Conservation (phyloP, 2,797 vertebrate species). For the Cyclopterus lumpus region DNA sequence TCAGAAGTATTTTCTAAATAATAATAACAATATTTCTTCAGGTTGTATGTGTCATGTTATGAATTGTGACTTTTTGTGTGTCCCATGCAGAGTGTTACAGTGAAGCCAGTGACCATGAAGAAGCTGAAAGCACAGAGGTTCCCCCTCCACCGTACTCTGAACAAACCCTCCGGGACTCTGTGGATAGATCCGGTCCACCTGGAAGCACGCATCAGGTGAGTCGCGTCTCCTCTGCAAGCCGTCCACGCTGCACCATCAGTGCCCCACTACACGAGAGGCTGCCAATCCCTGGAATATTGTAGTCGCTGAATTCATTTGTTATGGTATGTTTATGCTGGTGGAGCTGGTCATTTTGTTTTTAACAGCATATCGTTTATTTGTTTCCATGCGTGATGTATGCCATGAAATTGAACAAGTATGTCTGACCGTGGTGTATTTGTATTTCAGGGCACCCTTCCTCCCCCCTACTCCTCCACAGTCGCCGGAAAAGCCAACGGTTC, state of each 20-base stretch:
- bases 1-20: neutral
- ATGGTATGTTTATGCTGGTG: neutral
- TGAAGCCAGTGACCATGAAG: constrained; percentile 95
- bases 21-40: no score
- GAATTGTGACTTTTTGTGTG: constrained; percentile 1
- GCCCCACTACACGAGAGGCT: neutral
- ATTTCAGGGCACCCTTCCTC: constrained; percentile 83
- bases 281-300: neutral
- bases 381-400: neutral
- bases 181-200: constrained; percentile 63
- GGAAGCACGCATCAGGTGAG: constrained; percentile 78
- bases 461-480: constrained; percentile 84
- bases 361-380: neutral
- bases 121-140: constrained; percentile 86
- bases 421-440: constrained; percentile 10
- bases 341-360: neutral
- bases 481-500: constrained; percentile 85
- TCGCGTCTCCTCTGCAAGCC: neutral
- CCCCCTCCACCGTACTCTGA: constrained; percentile 86
- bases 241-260: neutral
- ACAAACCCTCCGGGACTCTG: constrained; percentile 68
- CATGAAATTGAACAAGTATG: neutral
- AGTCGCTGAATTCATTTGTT: neutral
- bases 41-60: neutral
- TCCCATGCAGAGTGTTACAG: constrained; percentile 91